Evolutionary conservation across 2,888 invertebrate species (phyloP).

Genomic region (Pyralis farinalis): DNA sequence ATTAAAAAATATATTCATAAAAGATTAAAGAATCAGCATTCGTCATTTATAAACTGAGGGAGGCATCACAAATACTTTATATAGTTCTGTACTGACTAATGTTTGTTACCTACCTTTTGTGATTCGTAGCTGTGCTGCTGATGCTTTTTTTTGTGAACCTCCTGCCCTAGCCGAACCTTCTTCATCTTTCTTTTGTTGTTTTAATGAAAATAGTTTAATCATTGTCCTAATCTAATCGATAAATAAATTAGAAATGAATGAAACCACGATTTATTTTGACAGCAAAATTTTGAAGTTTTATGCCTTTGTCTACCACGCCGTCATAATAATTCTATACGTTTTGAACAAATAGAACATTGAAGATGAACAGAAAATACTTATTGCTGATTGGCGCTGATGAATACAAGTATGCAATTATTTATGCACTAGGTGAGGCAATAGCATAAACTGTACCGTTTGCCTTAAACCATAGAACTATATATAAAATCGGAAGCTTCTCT

Average conservation of each 20-base stretch:
- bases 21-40: neutral
- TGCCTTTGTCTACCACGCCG: neutral
- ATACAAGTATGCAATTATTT: too few species aligned
- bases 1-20: neutral
- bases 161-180: constrained; percentile 85
- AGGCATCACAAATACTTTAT: neutral
- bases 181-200: constrained; percentile 99
- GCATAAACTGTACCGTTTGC: too few species aligned
- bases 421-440: too few species aligned
- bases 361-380: too few species aligned
- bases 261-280: constrained; percentile 73
- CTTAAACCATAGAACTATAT: too few species aligned
- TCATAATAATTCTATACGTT: too few species aligned
- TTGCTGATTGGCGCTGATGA: too few species aligned
- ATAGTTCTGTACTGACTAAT: too few species aligned
- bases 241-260: constrained; percentile 61
- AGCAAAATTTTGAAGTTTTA: constrained; percentile 41
- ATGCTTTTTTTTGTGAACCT: constrained; percentile 93
- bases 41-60: neutral
- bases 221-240: constrained; percentile 82
- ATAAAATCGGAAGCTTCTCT: too few species aligned
- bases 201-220: constrained; percentile 99
- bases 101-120: constrained; percentile 92
- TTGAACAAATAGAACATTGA: too few species aligned
- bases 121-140: constrained; percentile 97